Percentiles rank a stretch among this genome's conserved stretches.
Evolutionary conservation across 2,797 vertebrate genomes (phyloP).

Genomic region (Muscicapa comitata): DNA sequence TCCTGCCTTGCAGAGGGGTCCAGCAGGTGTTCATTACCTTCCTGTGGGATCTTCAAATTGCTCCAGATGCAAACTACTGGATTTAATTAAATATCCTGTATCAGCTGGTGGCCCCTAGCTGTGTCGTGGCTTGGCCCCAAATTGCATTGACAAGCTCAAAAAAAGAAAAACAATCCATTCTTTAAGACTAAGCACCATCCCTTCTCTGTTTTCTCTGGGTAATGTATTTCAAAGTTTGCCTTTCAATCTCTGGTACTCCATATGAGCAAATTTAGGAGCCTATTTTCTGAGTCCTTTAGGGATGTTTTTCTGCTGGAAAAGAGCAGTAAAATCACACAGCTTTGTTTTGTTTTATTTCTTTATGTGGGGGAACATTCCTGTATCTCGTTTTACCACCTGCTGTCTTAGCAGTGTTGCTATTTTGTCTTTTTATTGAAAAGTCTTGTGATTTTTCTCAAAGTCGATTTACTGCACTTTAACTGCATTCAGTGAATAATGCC

Average conservation of each 20-base stretch:
- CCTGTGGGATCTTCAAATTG: not conserved
- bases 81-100: not conserved
- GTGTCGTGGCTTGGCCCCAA: not conserved
- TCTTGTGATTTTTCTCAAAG: constrained; percentile 47
- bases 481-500: constrained; percentile 23
- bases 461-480: constrained; percentile 25
- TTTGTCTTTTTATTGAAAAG: constrained; percentile 62
- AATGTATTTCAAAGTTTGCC: constrained; percentile 9
- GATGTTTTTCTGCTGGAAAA: constrained; percentile 26
- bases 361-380: constrained; percentile 52
- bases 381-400: constrained; percentile 61
- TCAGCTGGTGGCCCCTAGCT: not conserved
- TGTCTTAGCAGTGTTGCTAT: constrained; percentile 53
- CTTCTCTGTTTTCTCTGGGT: not conserved
- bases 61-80: not conserved
- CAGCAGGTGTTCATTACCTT: not conserved
- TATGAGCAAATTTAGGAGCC: constrained; percentile 11
- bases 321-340: constrained; percentile 33
- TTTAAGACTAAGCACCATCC: not conserved
- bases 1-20: not conserved
- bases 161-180: not conserved
- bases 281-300: constrained; percentile 31
- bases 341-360: constrained; percentile 54
- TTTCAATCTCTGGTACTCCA: constrained; percentile 3
- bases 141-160: not conserved